A percentile compares a stretch with the other conserved stretches of the same genome.
Conservation (phyloP, 1,140 invertebrate genomes). For the Neodiprion virginianus region DNA sequence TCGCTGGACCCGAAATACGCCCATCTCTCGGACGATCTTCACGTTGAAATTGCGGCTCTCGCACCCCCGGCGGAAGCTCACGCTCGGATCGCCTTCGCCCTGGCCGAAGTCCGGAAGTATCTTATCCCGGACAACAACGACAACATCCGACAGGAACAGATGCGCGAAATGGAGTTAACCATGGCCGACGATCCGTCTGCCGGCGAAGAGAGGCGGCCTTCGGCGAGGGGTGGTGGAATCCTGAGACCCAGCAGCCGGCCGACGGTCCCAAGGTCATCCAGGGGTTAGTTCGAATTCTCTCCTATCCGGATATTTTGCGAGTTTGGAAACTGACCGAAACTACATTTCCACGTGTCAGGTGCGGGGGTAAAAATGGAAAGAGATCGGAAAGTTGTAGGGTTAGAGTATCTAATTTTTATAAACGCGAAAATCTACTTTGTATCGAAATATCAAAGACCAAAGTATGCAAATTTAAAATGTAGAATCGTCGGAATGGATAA, state of each 20-base stretch:
- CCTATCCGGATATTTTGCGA: neutral
- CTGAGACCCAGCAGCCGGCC: conserved; percentile 49
- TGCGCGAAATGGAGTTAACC: conserved; percentile 72
- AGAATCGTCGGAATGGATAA: too few species aligned
- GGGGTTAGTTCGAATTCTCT: conserved; percentile 29
- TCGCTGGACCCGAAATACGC: conserved; percentile 91
- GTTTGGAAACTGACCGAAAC: neutral
- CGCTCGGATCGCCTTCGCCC: conserved; percentile 86
- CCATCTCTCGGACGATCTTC: conserved; percentile 91
- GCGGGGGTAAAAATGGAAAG: too few species aligned
- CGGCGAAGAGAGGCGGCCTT: conserved; percentile 44
- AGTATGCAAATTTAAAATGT: too few species aligned
- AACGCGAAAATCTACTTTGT: too few species aligned
- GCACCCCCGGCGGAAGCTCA: conserved; percentile 92
- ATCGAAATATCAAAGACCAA: too few species aligned
- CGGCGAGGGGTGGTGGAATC: conserved; percentile 44
- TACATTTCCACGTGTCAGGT: too few species aligned
- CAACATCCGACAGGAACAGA: conserved; percentile 80
- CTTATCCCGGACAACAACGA: conserved; percentile 79
- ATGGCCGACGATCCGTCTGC: conserved; percentile 53
- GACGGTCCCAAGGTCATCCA: conserved; percentile 42
- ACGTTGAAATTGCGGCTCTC: conserved; percentile 90
- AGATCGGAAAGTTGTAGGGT: too few species aligned
- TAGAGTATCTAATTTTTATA: too few species aligned
- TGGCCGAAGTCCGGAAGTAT: conserved; percentile 79